Conservation (phyloP, 1,140 invertebrate species). For the Eriocheir sinensis region DNA sequence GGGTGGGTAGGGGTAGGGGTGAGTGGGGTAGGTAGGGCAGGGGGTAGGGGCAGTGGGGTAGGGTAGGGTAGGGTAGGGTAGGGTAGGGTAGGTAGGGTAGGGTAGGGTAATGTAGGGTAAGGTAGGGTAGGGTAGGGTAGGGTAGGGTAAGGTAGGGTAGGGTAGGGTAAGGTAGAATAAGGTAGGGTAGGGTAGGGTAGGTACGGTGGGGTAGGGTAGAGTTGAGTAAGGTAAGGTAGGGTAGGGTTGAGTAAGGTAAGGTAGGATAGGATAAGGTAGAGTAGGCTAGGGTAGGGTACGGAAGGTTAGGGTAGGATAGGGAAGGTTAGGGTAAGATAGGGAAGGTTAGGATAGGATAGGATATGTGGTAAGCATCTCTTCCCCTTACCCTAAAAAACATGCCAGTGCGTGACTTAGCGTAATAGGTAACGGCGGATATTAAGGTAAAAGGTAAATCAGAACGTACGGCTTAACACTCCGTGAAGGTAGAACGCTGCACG, state of each 20-base stretch:
- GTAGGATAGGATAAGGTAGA: not conserved
- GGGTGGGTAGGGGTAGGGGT: too few relatives aligned
- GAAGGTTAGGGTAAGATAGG: not conserved
- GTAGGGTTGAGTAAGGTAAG: not conserved
- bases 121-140: not conserved
- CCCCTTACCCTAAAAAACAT: not conserved
- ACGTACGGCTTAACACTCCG: not conserved
- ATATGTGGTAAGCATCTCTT: not conserved
- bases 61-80: not conserved
- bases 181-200: not conserved
- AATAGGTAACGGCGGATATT: not conserved
- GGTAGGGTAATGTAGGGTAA: not conserved
- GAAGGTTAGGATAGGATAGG: not conserved
- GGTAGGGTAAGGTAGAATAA: not conserved
- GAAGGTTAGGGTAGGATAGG: not conserved
- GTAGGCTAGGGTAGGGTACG: not conserved
- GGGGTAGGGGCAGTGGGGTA: not conserved
- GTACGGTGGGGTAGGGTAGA: not conserved
- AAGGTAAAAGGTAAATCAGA: too few relatives aligned
- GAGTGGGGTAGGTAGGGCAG: not conserved
- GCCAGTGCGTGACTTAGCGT: not conserved
- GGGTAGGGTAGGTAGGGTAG: not conserved
- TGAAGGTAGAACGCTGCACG: not conserved
- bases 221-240: not conserved
- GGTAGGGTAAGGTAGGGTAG: too few relatives aligned